phyloP scores from a whole-genome alignment of 1,140 invertebrate species.

The Paraescarpia echinospica region DNA sequence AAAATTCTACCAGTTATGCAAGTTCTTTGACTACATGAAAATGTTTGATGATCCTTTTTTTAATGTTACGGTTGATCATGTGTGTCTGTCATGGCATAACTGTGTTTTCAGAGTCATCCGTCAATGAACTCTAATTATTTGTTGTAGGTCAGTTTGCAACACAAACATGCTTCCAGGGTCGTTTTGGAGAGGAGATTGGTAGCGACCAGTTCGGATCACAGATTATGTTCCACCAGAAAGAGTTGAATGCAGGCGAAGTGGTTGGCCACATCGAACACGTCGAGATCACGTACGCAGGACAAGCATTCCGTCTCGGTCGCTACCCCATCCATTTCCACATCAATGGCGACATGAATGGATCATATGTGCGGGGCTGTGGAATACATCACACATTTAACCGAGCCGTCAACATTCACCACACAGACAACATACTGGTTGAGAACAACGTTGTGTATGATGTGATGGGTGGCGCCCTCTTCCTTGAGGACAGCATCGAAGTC shows the following conservation, averaged over 20 bases:
- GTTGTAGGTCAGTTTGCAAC: constrained; percentile 42
- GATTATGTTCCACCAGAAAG: constrained; percentile 42
- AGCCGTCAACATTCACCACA: constrained; percentile 41
- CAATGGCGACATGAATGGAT: constrained; percentile 32
- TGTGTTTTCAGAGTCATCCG: no score
- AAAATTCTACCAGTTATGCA: neutral
- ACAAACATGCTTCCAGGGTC: constrained; percentile 40
- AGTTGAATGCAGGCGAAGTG: constrained; percentile 12
- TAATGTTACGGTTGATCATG: no score
- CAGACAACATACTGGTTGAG: constrained; percentile 33
- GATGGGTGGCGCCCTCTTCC: constrained; percentile 43
- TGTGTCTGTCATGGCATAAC: no score
- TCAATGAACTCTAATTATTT: no score
- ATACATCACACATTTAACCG: constrained; percentile 42
- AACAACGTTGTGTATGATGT: constrained; percentile 41
- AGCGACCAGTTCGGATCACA: constrained; percentile 51
- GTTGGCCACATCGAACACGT: constrained; percentile 26
- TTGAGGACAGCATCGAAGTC: constrained; percentile 43
- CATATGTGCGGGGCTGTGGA: constrained; percentile 38
- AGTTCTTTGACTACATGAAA: neutral
- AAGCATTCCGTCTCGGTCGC: constrained; percentile 44
- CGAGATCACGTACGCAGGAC: constrained; percentile 36
- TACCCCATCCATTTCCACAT: constrained; percentile 47
- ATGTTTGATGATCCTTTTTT: no score
- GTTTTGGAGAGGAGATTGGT: constrained; percentile 53